Evolutionary conservation across 2,113 vertebrate species (phyloP).

Genomic region (Ochotona princeps): DNA sequence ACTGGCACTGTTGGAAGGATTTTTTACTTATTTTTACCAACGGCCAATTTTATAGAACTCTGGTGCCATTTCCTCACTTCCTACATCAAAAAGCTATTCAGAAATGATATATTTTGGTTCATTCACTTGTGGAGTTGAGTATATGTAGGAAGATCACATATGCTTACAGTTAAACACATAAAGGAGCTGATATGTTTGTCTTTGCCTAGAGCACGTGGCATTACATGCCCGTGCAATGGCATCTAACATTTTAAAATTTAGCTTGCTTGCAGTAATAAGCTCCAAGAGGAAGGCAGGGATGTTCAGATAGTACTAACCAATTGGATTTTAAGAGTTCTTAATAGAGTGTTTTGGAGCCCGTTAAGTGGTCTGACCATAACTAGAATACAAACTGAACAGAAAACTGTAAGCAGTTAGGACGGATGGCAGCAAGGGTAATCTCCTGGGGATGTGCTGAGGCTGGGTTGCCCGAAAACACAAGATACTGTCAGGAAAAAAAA

Average conservation of each 20-base stretch:
- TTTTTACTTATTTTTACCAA: not conserved
- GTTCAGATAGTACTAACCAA: not conserved
- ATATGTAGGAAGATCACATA: not conserved
- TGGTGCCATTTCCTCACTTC: not conserved
- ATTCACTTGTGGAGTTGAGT: not conserved
- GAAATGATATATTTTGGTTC: not conserved
- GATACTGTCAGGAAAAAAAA: not conserved
- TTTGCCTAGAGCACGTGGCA: not conserved
- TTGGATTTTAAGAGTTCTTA: not conserved
- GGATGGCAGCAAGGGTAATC: not conserved
- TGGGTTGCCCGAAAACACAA: rapidly evolving
- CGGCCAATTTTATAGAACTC: not conserved
- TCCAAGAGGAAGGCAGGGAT: not conserved
- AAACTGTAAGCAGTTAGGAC: not conserved
- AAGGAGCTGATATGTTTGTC: not conserved
- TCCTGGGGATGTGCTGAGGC: not conserved
- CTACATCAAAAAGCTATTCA: not conserved
- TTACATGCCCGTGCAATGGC: not conserved
- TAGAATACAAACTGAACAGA: not conserved
- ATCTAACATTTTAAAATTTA: not conserved
- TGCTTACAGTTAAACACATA: not conserved
- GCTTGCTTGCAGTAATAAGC: not conserved
- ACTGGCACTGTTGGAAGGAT: rapidly evolving
- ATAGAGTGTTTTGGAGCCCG: not conserved
- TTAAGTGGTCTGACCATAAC: not conserved